Evolutionary conservation across 2,113 vertebrate species (phyloP).

Genomic region (Corydoras maculifer): DNA sequence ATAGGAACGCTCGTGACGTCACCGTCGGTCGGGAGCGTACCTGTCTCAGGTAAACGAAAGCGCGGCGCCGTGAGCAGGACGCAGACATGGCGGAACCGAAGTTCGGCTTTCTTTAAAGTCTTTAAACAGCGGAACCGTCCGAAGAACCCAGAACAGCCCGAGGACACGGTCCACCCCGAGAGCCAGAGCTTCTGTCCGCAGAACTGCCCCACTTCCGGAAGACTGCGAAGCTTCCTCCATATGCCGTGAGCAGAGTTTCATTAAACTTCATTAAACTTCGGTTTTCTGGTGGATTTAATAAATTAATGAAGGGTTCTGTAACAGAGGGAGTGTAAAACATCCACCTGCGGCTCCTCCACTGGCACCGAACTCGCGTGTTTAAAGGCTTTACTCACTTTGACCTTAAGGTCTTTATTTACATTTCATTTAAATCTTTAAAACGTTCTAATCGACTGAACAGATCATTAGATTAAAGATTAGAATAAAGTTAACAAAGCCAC

Average conservation of each 20-base stretch:
- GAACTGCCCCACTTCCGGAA: constrained; percentile 34
- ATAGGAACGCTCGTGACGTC: constrained; percentile 14
- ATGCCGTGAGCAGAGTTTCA: constrained; percentile 31
- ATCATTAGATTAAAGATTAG: too few species aligned
- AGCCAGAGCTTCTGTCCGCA: neutral
- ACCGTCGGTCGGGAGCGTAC: constrained; percentile 18
- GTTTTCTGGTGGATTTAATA: too few species aligned
- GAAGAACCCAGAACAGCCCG: too few species aligned
- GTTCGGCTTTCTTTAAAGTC: neutral
- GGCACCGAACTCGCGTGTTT: too few species aligned
- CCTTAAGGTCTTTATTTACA: neutral
- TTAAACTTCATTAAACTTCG: neutral
- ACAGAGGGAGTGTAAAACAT: too few species aligned
- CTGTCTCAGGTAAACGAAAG: constrained; percentile 37
- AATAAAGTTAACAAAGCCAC: too few species aligned
- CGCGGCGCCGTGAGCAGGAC: neutral
- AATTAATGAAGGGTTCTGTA: too few species aligned
- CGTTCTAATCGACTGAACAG: too few species aligned
- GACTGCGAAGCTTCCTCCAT: constrained; percentile 26
- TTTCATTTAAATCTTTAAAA: neutral
- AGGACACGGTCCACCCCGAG: too few species aligned
- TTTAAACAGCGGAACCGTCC: too few species aligned
- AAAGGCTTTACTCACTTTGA: too few species aligned
- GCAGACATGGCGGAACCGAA: neutral
- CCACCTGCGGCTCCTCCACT: too few species aligned